A percentile compares a stretch with the other conserved stretches of the same genome.
phyloP scores from a whole-genome alignment of 2,888 invertebrate genomes.

The Thysanoteuthis rhombus region DNA sequence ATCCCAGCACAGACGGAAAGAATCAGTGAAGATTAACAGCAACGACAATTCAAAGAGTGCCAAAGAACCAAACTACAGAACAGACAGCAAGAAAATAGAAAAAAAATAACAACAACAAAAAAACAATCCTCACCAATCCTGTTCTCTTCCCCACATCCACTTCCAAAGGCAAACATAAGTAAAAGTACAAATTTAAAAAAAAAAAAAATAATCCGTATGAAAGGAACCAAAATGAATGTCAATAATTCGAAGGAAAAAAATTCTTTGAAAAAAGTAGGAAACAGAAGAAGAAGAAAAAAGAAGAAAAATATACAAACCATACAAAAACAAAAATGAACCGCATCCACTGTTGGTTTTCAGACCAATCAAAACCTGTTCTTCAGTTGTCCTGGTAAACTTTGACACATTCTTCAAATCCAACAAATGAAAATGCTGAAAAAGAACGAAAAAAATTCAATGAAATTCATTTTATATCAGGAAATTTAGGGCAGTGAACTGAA shows the following conservation, averaged over 20 bases:
- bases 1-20: neutral
- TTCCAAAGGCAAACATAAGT: neutral
- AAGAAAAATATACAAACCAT: neutral
- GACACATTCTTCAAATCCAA: no score
- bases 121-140: neutral
- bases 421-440: no score
- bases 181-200: neutral
- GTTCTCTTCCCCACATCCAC: neutral
- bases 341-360: no score
- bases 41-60: neutral
- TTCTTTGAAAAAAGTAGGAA: neutral
- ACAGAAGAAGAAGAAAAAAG: neutral
- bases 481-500: no score
- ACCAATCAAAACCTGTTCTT: no score
- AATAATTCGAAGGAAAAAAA: neutral
- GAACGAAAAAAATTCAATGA: no score
- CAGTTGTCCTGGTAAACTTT: no score
- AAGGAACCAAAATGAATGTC: neutral
- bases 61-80: neutral
- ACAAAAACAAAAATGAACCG: neutral
- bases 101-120: neutral
- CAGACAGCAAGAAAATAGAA: neutral
- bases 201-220: neutral
- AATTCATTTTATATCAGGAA: no score
- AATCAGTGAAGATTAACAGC: neutral